phyloP scores from a whole-genome alignment of 2,113 vertebrate species.

The Entomyzon cyanotis region DNA sequence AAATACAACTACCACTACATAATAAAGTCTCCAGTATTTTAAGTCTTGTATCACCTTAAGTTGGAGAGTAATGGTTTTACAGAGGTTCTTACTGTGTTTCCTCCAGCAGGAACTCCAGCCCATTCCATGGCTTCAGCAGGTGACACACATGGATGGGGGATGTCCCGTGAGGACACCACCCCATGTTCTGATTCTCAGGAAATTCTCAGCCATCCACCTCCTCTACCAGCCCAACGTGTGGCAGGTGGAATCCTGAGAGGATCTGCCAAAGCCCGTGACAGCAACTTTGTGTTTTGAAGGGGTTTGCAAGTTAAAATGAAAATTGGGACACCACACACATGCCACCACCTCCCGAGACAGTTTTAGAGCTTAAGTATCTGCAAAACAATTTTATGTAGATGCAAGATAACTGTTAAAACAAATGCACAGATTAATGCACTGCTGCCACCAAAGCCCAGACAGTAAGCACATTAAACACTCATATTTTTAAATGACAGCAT shows the following conservation, averaged over 20 bases:
- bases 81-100: background rate
- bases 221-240: background rate
- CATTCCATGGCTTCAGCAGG: background rate
- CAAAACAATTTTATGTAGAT: background rate
- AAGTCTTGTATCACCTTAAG: background rate
- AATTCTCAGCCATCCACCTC: background rate
- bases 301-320: background rate
- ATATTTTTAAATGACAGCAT: background rate
- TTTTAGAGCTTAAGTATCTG: background rate
- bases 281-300: background rate
- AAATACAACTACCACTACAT: background rate
- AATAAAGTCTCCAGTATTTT: background rate
- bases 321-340: background rate
- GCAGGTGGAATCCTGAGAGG: background rate
- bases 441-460: background rate
- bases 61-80: background rate
- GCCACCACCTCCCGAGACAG: background rate
- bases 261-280: background rate
- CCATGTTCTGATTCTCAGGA: background rate
- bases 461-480: background rate
- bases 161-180: background rate
- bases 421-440: background rate
- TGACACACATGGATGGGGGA: accelerated
- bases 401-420: background rate
- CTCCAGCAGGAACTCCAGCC: background rate